Evolutionary conservation across 2,888 invertebrate genomes (phyloP).

Genomic region (Eupithecia insigniata): DNA sequence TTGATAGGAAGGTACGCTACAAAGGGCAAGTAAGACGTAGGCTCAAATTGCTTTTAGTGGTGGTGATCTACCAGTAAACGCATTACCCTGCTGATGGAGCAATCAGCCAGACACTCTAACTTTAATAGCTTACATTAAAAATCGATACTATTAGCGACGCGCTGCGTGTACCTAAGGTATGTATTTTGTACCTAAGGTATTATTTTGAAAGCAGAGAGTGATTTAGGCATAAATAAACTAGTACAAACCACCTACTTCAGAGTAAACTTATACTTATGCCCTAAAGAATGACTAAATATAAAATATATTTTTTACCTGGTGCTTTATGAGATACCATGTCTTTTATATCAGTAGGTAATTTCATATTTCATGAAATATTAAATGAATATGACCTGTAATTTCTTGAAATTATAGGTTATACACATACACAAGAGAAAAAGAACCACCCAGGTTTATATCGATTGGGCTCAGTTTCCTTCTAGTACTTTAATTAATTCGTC

Average conservation of each 20-base stretch:
- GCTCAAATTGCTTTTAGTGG: constrained; percentile 69
- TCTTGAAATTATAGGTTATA: too few species aligned
- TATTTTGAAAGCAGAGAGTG: background rate
- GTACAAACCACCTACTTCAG: too few species aligned
- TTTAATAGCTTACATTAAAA: constrained; percentile 70
- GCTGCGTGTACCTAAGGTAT: background rate
- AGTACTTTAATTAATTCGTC: background rate
- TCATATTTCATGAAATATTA: too few species aligned
- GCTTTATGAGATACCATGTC: background rate
- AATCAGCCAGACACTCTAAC: constrained; percentile 68
- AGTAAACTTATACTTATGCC: background rate
- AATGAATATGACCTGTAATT: too few species aligned
- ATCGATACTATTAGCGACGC: constrained; percentile 56
- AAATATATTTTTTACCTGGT: background rate
- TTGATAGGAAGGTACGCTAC: constrained; percentile 24
- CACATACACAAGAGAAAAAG: too few species aligned
- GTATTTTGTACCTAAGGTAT: too few species aligned
- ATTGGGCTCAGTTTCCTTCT: too few species aligned
- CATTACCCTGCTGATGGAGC: constrained; percentile 68
- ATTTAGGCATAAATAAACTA: background rate
- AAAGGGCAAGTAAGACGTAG: constrained; percentile 58
- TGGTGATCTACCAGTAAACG: constrained; percentile 65
- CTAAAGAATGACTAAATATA: too few species aligned
- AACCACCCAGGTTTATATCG: too few species aligned
- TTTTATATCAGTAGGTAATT: too few species aligned